Evolutionary conservation across 2,888 invertebrate genomes (phyloP), one percentile per base, ranked within the genome.

Genomic region (Luperina testacea): DNA sequence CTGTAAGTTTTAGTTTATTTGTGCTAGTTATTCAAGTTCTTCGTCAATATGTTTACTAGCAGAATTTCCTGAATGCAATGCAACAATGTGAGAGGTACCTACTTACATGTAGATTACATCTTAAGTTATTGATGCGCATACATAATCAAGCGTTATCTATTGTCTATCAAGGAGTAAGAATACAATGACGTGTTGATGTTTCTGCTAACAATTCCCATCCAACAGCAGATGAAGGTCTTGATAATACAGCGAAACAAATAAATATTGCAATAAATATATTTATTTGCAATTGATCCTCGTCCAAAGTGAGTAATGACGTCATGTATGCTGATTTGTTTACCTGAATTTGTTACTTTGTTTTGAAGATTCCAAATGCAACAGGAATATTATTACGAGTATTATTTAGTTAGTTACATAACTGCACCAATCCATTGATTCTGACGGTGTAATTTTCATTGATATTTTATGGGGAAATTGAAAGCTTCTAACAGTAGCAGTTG

Each of bases 51-150:
- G 38, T 53, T 38, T 17, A 24, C 3, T 38, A 53, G 13, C 61
- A 38, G 27, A 59, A 32, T 51, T 24, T 74, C 51, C 48, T 65
- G 65, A 48, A 64, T 42, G n/a, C 17, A 68, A 74, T 42, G 32
- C 17, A 68, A 74, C 61, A 75, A 70, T 64, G 57, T 63, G 63
- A 32, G 27, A 74, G 27, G 17, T 72, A 73, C n/a, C 17, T 75
- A 38, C 38, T 38, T 38, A 64, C 3, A 73, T 1, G 8, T 7
- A 69, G 71, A 83, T 80, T 57, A 69, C 67, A 76, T 79, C 17
- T n/a, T 42, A 38, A 65, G 51, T 71, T 42, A 73, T 61, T 27
- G 15, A 42, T 42, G 48, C n/a, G 13, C 11, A 73, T 63, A 38
- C 51, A 53, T 53, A 63, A 65, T 65, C 38, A 53, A 64, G 61